phyloP scores from a whole-genome alignment of 2,888 invertebrate species.

The Cryptophagus acutangulus region DNA sequence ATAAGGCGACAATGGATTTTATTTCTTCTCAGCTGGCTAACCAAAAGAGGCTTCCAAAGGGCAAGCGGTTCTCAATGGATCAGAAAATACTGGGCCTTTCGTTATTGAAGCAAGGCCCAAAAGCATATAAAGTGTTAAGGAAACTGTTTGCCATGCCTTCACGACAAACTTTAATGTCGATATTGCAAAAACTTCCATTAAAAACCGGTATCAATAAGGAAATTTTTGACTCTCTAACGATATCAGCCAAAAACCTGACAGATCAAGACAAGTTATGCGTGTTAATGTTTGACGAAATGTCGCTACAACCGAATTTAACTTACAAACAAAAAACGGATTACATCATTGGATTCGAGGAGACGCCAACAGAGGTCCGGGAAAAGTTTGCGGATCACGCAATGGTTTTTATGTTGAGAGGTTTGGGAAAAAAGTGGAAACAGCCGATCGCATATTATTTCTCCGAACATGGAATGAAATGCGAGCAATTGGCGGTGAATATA shows the following conservation, averaged over 20 bases:
- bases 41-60: constrained; percentile 5
- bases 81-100: constrained; percentile 13
- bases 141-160: constrained; percentile 15
- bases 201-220: not conserved
- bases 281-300: constrained; percentile 5
- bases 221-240: not conserved
- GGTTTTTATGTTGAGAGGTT: too few relatives aligned
- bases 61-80: constrained; percentile 9
- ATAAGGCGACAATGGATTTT: not conserved
- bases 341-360: too few relatives aligned
- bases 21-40: not conserved
- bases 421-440: too few relatives aligned
- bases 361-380: too few relatives aligned
- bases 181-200: constrained; percentile 1
- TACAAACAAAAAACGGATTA: too few relatives aligned
- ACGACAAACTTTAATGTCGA: constrained; percentile 9
- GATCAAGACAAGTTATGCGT: not conserved
- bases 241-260: not conserved
- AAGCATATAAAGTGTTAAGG: constrained; percentile 7
- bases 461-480: too few relatives aligned
- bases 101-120: constrained; percentile 8
- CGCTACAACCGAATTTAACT: not conserved
- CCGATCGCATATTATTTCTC: too few relatives aligned
- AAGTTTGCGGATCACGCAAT: too few relatives aligned
- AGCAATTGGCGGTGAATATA: too few relatives aligned